phyloP scores from a whole-genome alignment of 2,797 vertebrate species.

The Alcedo quadribrachys region DNA sequence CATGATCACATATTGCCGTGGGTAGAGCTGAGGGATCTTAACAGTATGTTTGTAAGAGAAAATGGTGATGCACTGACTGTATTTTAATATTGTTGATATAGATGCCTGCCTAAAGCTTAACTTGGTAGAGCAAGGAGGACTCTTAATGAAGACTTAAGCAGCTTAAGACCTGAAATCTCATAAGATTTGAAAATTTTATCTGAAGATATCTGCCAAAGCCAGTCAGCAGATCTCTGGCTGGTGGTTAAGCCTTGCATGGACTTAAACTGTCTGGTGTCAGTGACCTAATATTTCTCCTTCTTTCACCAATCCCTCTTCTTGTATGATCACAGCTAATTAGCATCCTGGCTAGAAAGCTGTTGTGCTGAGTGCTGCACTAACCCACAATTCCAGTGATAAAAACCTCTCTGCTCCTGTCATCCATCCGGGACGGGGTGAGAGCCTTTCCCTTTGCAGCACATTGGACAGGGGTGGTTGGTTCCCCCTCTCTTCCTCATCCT shows the following conservation, averaged over 20 bases:
- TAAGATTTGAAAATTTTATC: background rate
- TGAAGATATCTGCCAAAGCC: background rate
- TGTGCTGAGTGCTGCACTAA: background rate
- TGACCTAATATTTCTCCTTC: background rate
- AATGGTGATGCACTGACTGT: background rate
- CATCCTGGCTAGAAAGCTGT: background rate
- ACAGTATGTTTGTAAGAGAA: background rate
- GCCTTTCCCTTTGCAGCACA: background rate
- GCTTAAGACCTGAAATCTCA: background rate
- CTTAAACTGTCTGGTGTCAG: background rate
- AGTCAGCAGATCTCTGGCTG: background rate
- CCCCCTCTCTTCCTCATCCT: background rate
- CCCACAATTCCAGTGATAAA: background rate
- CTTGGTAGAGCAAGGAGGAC: background rate
- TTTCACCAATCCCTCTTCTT: background rate
- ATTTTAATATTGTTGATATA: background rate
- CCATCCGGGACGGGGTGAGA: fast-evolving
- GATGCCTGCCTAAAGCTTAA: background rate
- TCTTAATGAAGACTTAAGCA: background rate
- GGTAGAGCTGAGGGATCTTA: background rate
- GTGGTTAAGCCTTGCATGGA: background rate
- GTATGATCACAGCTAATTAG: background rate
- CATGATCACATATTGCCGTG: fast-evolving
- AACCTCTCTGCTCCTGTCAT: background rate
- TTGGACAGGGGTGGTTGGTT: fast-evolving